A percentile compares a stretch with the other conserved stretches of the same genome.
phyloP scores from a whole-genome alignment of 2,113 vertebrate genomes.

The Raja brachyura region DNA sequence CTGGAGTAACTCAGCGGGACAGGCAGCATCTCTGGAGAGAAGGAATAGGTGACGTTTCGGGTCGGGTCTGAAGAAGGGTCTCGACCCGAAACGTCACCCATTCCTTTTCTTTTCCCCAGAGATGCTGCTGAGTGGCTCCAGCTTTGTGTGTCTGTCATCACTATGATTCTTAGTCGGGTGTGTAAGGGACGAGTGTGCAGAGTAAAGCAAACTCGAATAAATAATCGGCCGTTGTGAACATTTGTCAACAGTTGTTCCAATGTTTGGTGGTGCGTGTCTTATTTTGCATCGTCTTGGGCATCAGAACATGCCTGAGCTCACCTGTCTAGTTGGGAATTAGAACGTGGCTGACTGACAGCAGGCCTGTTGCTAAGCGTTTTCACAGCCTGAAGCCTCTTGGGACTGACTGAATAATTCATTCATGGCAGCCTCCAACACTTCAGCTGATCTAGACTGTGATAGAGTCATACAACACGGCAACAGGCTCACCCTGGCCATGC shows the following conservation, averaged over 20 bases:
- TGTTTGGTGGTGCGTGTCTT: not conserved
- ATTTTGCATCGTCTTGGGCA: not conserved
- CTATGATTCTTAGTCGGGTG: not conserved
- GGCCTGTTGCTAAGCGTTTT: not conserved
- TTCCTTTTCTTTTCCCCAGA: too few relatives aligned
- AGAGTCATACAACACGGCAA: too few relatives aligned
- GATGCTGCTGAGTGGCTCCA: too few relatives aligned
- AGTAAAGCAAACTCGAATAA: not conserved
- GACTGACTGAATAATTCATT: not conserved
- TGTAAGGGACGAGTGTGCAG: not conserved
- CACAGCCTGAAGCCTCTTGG: not conserved
- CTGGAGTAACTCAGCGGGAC: too few relatives aligned
- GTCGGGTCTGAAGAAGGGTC: too few relatives aligned
- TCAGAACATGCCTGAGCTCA: not conserved
- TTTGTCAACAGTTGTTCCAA: not conserved
- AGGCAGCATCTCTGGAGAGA: too few relatives aligned
- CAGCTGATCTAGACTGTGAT: not conserved
- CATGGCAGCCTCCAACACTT: not conserved
- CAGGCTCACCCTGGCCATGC: too few relatives aligned
- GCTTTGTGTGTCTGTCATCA: too few relatives aligned
- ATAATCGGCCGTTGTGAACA: not conserved
- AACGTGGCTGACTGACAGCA: not conserved
- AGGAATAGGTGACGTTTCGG: too few relatives aligned
- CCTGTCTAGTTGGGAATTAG: not conserved
- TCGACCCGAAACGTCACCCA: too few relatives aligned